Conservation (phyloP, 2,888 invertebrate genomes). For the Polyommatus icarus region DNA sequence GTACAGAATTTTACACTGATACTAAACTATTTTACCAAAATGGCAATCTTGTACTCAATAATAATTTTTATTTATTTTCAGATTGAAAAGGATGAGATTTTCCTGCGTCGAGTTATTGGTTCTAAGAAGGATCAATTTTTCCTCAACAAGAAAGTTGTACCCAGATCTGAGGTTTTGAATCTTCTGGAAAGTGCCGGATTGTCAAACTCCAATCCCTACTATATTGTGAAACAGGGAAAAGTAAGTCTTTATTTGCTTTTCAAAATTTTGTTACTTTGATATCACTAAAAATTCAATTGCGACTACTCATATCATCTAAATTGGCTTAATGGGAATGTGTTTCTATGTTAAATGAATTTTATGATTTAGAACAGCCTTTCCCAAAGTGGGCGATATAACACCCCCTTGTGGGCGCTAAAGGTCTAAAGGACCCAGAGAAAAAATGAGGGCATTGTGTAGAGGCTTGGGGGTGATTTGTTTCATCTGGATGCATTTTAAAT, state of each 20-base stretch:
- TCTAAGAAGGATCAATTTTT: conserved; percentile 99
- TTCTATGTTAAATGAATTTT: too few species aligned
- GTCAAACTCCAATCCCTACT: conserved; percentile 99
- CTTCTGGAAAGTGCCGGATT: conserved; percentile 98
- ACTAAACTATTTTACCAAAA: not conserved
- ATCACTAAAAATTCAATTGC: too few species aligned
- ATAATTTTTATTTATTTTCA: conserved; percentile 56
- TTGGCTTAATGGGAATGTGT: too few species aligned
- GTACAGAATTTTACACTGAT: not conserved
- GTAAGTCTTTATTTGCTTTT: conserved; percentile 65
- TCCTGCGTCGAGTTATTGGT: conserved; percentile 96
- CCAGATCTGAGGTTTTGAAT: conserved; percentile 98
- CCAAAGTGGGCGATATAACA: too few species aligned
- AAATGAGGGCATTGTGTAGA: too few species aligned
- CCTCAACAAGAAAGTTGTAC: conserved; percentile 98
- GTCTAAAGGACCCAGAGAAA: too few species aligned
- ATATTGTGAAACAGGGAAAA: conserved; percentile 99
- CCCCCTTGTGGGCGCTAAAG: too few species aligned
- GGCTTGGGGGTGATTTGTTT: too few species aligned
- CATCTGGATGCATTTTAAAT: too few species aligned
- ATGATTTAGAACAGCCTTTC: too few species aligned
- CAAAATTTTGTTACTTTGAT: too few species aligned
- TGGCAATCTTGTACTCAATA: not conserved
- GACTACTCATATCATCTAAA: too few species aligned
- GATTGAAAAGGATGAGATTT: conserved; percentile 99